Evolutionary conservation across 2,113 vertebrate genomes (phyloP), one percentile per base, ranked within the genome.

Genomic region (Promerops cafer): DNA sequence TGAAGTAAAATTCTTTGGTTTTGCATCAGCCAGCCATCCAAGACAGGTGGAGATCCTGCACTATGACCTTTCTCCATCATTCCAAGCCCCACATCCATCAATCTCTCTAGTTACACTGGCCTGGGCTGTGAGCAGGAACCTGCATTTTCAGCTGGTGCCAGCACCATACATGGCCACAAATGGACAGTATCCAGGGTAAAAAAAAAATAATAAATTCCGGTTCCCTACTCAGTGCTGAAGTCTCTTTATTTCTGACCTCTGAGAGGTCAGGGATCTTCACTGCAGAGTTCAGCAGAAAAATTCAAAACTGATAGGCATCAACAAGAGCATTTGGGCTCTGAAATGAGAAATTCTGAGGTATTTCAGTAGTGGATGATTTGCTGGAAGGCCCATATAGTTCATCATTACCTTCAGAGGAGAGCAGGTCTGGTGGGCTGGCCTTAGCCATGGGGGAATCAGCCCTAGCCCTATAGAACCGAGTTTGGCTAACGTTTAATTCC

Each of bases 401-500:
- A 81, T 5, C 2, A 2, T 11, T 61, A 9, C 40, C n/a, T 89
- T 69, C 54, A 81, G 59, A 76, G 23, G 22, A 57, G 5, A 53
- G 42, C 21, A 53, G 27, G 13, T 27, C 42, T 27, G 1, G 5
- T 35, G 23, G 4, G 6, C 4, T 79, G 42, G 7, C 35, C 8
- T 44, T 20, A 24, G 27, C 11, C 13, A 5, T 2, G 10, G 2
- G 6, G 24, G 2, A 76, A 83, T 59, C 2, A 1, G 31, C 16
- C 30, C 13, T 40, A 74, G 21, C 14, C 16, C 16, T 35, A 10
- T 3, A 42, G 8, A 71, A 16, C 14, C 23, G 16, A 64, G 11
- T 24, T n/a, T 68, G 47, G 37, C 22, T 56, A 47, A 27, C 18
- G 23, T 23, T 76, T 22, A 56, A 27, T 6, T 91, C 21, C 19